Percentiles rank a stretch among this genome's conserved stretches.
Conservation (phyloP, 2,888 invertebrate species). For the Lamellibrachia satsuma region DNA sequence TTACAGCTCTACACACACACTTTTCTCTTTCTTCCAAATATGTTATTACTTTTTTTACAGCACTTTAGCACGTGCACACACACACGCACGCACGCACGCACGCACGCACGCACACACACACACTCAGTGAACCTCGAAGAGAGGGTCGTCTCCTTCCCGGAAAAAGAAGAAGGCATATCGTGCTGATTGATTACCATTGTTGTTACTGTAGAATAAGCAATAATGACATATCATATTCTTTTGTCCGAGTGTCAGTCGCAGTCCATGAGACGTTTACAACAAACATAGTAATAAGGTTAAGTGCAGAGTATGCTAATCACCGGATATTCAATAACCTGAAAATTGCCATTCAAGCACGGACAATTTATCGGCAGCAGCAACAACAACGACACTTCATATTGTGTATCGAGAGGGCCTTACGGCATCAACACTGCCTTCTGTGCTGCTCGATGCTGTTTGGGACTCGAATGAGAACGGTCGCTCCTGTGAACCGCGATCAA, state of each 20-base stretch:
- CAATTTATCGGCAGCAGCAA: neutral
- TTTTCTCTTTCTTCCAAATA: too few relatives aligned
- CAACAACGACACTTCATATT: conserved; percentile 10
- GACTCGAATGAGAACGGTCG: neutral
- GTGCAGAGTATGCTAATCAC: neutral
- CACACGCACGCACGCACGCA: neutral
- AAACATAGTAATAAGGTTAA: neutral
- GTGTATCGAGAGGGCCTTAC: neutral
- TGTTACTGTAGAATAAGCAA: neutral
- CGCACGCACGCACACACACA: neutral
- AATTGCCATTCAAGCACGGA: neutral
- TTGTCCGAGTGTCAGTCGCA: neutral
- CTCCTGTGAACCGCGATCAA: neutral
- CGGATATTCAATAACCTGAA: neutral
- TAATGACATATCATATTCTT: neutral
- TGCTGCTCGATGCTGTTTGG: neutral
- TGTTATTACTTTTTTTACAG: too few relatives aligned
- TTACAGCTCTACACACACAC: too few relatives aligned
- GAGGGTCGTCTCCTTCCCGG: neutral
- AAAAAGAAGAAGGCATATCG: neutral
- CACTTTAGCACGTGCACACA: too few relatives aligned
- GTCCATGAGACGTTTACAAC: neutral
- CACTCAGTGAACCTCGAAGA: neutral
- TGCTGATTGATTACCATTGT: neutral
- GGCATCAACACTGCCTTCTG: neutral